Evolutionary conservation across 2,797 vertebrate species (phyloP).

Genomic region (Cryptoprocta ferox): DNA sequence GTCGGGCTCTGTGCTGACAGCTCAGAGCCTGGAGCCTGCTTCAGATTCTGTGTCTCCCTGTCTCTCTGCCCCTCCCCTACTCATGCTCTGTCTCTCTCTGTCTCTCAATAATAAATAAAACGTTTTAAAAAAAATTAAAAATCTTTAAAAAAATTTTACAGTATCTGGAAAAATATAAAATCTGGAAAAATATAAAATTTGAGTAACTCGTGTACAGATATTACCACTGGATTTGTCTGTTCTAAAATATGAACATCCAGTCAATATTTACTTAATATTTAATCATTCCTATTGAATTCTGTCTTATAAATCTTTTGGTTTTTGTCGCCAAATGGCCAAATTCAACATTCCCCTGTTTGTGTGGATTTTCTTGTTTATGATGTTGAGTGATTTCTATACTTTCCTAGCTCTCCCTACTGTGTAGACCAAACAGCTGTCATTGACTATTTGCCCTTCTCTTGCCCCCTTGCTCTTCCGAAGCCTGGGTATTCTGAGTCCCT

Average conservation of each 20-base stretch:
- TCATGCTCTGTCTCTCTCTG: too few species aligned
- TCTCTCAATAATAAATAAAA: too few species aligned
- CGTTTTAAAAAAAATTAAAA: too few species aligned
- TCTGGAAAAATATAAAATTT: too few species aligned
- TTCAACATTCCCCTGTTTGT: background rate
- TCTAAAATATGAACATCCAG: background rate
- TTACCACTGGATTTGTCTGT: background rate
- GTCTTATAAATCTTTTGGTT: background rate
- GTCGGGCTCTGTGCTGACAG: too few species aligned
- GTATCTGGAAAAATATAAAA: too few species aligned
- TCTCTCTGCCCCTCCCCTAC: too few species aligned
- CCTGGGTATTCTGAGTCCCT: background rate
- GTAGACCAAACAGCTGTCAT: background rate
- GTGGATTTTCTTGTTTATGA: background rate
- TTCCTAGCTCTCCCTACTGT: rapidly evolving
- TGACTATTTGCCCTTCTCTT: background rate
- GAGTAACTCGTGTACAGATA: rapidly evolving
- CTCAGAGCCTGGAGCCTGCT: too few species aligned
- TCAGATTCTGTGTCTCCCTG: too few species aligned
- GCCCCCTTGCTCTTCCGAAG: rapidly evolving
- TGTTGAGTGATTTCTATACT: rapidly evolving
- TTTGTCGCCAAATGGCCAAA: background rate
- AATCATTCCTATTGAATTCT: background rate
- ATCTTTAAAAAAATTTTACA: background rate
- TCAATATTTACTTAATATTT: background rate